phyloP scores from a whole-genome alignment of 2,113 vertebrate species.

The Cottus gobio region DNA sequence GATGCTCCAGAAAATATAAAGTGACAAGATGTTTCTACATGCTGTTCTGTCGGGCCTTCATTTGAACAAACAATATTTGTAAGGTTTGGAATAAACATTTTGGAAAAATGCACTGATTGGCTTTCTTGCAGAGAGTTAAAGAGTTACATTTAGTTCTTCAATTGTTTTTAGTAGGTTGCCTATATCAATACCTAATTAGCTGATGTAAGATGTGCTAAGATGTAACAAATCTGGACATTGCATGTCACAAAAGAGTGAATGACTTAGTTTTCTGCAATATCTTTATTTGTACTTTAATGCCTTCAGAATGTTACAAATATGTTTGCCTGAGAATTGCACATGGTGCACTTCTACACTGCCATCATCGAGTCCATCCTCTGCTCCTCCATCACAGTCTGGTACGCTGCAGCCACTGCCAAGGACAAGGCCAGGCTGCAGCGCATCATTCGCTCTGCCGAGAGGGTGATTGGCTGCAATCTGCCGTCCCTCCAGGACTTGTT shows the following conservation, averaged over 20 bases:
- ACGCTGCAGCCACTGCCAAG: too few species aligned
- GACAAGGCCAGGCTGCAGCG: too few species aligned
- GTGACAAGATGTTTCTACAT: conserved; percentile 24
- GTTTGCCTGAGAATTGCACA: not conserved
- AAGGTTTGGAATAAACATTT: not conserved
- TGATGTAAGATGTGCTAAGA: not conserved
- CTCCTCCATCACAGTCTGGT: too few species aligned
- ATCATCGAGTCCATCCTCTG: too few species aligned
- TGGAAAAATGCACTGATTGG: not conserved
- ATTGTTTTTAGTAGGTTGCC: not conserved
- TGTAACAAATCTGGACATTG: not conserved
- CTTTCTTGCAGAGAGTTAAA: conserved; percentile 5
- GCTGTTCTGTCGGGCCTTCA: not conserved
- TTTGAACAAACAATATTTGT: not conserved
- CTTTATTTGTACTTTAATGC: not conserved
- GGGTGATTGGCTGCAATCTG: too few species aligned
- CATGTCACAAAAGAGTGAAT: not conserved
- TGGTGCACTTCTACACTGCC: too few species aligned
- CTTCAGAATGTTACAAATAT: not conserved
- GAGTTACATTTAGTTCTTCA: not conserved
- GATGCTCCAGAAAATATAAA: conserved; percentile 2
- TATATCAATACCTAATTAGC: not conserved
- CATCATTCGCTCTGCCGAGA: too few species aligned
- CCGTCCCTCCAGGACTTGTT: too few species aligned
- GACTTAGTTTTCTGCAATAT: not conserved